Base-by-base conservation (phyloP, 2,888 invertebrate species). In the Polyommatus icarus region DNA sequence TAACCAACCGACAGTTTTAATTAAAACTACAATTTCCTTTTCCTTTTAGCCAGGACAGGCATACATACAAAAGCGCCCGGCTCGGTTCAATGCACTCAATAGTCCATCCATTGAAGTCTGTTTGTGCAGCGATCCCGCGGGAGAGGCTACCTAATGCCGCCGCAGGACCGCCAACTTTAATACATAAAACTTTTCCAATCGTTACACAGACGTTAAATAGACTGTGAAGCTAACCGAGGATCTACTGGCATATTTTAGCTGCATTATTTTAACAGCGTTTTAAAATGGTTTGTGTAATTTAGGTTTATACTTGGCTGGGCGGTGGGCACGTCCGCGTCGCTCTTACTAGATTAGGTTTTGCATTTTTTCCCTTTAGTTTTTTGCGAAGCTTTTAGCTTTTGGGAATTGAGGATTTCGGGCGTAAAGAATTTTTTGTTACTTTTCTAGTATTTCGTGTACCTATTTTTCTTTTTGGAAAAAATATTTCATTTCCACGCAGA, bases 111-210 rank as follows among this genome's bases (percentile, higher is more conserved):
- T 50, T 75, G 75, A 75, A 75, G 75, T 75, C 29, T 75, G 40
- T 46, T 73, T n/a, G 75, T 75, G 20, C 75, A 75, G 54, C 18
- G 29, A 1, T 54, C 75, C 54, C 20, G 15, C 40, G 75, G 75
- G 75, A 54, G 50, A 54, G 24, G 50, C 32, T 73, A 75, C 24
- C 73, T 73, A 40, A 75, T 29, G 54, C 36, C 24, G 50, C 75
- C 50, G 54, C 75, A 75, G 50, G 18, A 54, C 50, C 24, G 73
- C 20, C 24, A 46, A 75, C 50, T 75, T 54, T 54, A 72, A 72
- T 72, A 40, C 72, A 72, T 72, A 12, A 73, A 73, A 50, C 50
- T 75, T 75, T 75, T 75, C 75, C 75, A 75, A 75, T 75, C 46
- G 75, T 54, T 75, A 50, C 15, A 73, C 46, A 32, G 29, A 50